Evolutionary conservation across 2,113 vertebrate species (phyloP).

Genomic region (Parotia lawesii): DNA sequence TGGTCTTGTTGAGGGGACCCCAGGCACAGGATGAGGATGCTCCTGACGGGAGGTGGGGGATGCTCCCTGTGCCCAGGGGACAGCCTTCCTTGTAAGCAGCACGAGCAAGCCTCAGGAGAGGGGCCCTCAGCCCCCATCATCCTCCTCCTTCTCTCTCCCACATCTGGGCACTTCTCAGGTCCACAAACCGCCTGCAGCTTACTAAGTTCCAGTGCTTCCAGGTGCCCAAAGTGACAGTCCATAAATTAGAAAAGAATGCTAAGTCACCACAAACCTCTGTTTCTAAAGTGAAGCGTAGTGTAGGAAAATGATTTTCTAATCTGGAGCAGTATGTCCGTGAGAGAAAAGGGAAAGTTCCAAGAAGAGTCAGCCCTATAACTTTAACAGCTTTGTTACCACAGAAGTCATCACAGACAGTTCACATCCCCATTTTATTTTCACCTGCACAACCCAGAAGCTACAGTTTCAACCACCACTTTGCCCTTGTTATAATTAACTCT

Average conservation of each 20-base stretch:
- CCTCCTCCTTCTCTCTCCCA: not conserved
- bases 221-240: not conserved
- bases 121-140: not conserved
- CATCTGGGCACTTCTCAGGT: not conserved
- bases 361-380: not conserved
- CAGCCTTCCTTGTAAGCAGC: not conserved
- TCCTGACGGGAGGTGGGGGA: not conserved
- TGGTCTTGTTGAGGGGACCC: not conserved
- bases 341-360: not conserved
- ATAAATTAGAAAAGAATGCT: not conserved
- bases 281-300: not conserved
- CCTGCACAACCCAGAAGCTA: not conserved
- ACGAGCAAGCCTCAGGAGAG: fast-evolving
- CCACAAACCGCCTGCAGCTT: not conserved
- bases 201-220: not conserved
- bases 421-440: not conserved
- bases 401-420: not conserved
- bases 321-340: not conserved
- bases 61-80: not conserved
- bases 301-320: fast-evolving
- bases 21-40: not conserved
- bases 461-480: not conserved
- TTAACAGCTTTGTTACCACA: not conserved
- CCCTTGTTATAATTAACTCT: not conserved
- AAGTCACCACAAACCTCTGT: not conserved